phyloP scores from a whole-genome alignment of 2,888 invertebrate species.

The Drosophila subsilvestris region DNA sequence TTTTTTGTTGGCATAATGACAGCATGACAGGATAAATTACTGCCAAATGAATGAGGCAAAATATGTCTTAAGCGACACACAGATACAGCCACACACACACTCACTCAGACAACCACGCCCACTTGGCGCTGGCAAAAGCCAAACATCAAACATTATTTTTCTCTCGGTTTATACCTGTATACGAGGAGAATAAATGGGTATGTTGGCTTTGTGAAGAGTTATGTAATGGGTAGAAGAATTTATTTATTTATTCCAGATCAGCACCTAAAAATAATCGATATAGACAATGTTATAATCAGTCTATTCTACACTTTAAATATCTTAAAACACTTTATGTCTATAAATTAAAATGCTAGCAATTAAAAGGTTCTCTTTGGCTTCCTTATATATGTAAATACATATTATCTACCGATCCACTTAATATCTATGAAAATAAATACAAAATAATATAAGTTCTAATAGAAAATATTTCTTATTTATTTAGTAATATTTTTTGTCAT shows the following conservation, averaged over 20 bases:
- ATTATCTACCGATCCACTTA: not conserved
- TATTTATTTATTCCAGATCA: not conserved
- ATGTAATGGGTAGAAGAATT: not conserved
- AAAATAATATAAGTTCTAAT: not conserved
- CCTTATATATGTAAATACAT: too few species aligned
- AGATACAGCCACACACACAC: conserved; percentile 9
- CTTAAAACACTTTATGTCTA: not conserved
- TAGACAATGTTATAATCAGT: not conserved
- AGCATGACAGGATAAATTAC: conserved; percentile 84
- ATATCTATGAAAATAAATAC: too few species aligned
- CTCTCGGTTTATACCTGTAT: not conserved
- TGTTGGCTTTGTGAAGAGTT: not conserved
- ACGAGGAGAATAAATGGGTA: not conserved
- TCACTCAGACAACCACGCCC: conserved; percentile 65
- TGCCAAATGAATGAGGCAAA: conserved; percentile 81
- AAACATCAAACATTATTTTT: conserved; percentile 71
- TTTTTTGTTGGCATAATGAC: conserved; percentile 81
- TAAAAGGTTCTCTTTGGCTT: too few species aligned
- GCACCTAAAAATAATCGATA: not conserved
- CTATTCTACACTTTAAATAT: not conserved
- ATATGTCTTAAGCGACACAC: conserved; percentile 75
- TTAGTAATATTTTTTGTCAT: too few species aligned
- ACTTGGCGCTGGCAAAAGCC: conserved; percentile 76
- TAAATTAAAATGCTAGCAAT: too few species aligned
- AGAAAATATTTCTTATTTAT: too few species aligned